Percentiles rank a stretch among this genome's conserved stretches.
Evolutionary conservation across 2,113 vertebrate species (phyloP).

Genomic region (Ursus arctos): DNA sequence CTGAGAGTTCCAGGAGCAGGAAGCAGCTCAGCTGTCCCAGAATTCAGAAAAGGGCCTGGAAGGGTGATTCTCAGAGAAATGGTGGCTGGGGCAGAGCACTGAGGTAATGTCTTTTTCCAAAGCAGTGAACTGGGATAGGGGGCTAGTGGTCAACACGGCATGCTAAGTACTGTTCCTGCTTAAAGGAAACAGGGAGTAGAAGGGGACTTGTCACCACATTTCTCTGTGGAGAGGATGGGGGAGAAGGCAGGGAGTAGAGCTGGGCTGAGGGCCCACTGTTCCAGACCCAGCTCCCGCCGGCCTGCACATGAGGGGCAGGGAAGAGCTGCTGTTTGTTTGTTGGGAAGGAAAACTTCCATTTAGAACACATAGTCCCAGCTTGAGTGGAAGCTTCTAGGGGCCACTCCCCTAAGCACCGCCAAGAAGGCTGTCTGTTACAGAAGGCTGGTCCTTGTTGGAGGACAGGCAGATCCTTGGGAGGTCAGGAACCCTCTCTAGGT

Average conservation of each 20-base stretch:
- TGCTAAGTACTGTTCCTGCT: not conserved
- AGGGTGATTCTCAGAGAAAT: not conserved
- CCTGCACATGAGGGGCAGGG: fast-evolving
- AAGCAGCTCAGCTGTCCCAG: not conserved
- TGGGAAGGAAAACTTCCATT: not conserved
- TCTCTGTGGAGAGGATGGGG: not conserved
- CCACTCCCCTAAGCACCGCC: not conserved
- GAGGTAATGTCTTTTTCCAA: not conserved
- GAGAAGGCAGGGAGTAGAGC: fast-evolving
- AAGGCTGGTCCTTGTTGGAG: not conserved
- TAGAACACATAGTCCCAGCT: not conserved
- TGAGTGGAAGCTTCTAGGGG: not conserved
- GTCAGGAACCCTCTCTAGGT: not conserved
- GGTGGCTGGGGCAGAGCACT: not conserved
- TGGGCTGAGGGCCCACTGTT: not conserved
- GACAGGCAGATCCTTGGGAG: not conserved
- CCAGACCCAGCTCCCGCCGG: not conserved
- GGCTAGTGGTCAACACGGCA: not conserved
- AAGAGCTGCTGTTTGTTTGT: not conserved
- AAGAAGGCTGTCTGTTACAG: not conserved
- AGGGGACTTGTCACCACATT: not conserved
- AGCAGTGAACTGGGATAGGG: not conserved
- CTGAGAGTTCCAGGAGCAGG: no score
- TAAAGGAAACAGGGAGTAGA: not conserved
- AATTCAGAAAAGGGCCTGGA: not conserved